Evolutionary conservation across 2,113 vertebrate genomes (phyloP).

Genomic region (Cyanoramphus novaezelandiae): DNA sequence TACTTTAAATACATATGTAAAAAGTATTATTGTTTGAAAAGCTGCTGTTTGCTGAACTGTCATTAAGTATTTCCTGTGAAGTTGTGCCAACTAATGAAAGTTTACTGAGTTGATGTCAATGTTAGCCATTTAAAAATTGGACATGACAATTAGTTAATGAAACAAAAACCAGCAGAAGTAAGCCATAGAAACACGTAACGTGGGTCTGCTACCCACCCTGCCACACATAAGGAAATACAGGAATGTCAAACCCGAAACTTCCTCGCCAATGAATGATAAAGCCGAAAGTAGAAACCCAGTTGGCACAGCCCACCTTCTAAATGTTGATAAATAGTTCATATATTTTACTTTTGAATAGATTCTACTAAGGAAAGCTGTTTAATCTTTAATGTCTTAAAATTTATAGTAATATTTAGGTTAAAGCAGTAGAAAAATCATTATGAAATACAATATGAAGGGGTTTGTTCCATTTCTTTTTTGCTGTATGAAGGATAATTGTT

Average conservation of each 20-base stretch:
- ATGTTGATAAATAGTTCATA: conserved; percentile 69
- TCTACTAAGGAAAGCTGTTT: conserved; percentile 71
- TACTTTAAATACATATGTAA: conserved; percentile 71
- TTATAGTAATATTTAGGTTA: conserved; percentile 68
- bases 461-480: conserved; percentile 70
- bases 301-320: conserved; percentile 74
- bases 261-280: not conserved
- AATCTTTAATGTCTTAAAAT: conserved; percentile 76
- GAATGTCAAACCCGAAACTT: conserved; percentile 6
- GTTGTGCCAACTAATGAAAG: conserved; percentile 75
- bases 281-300: conserved; percentile 50
- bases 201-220: not conserved
- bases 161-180: conserved; percentile 34
- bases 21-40: conserved; percentile 76
- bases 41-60: conserved; percentile 76
- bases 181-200: not conserved
- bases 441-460: conserved; percentile 69
- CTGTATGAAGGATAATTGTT: conserved; percentile 78
- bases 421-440: conserved; percentile 70
- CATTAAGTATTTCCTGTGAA: conserved; percentile 74
- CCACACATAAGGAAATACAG: not conserved
- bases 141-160: not conserved
- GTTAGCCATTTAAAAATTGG: conserved; percentile 19
- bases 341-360: conserved; percentile 67
- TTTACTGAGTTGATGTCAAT: conserved; percentile 4